Base-by-base conservation (phyloP, 2,797 vertebrate genomes). In the Columba guinea region DNA sequence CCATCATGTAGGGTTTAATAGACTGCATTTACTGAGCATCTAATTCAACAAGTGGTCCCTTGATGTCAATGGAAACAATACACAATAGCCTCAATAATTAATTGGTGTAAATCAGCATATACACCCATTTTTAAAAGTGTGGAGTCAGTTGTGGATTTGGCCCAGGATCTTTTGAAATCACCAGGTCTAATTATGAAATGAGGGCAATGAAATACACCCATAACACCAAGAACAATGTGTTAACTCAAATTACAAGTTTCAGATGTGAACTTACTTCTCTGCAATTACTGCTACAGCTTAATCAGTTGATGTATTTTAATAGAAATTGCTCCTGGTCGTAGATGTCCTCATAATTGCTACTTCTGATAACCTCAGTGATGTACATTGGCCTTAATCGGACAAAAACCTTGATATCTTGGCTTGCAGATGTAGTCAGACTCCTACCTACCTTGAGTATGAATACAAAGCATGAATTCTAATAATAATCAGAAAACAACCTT, bases 291-390 rank as follows among this genome's bases (percentile, higher is more conserved):
- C 55, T 94, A 46, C 59, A 62, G 37, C 62, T 82, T 94, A 90
- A 93, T 96, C 93, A 83, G 62, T 80, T 65, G 77, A 60, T 70
- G 71, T 87, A 49, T 87, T 79, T 86, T 90, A 88, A 91, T 84
- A 89, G 46, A 76, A 86, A 94, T 62, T 60, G 79, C 69, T 83
- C 39, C 90, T 95, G 46, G 65, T 67, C 73, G 84, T 81, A 93
- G 51, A 41, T 78, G 15, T 95, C 70, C 87, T 91, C 80, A 23
- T 78, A 71, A 77, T 69, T 90, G 64, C 52, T 91, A 49, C 67
- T 93, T 91, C 69, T 82, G 80, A 52, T 78, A 65, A 26, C 64
- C 73, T 74, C 39, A 73, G 75, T 24, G 90, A 74, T 65, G 39
- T 93, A 44, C 67, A 41, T 62, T 91, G 24, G 21, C 30, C 28